phyloP scores from a whole-genome alignment of 2,797 vertebrate species.

The Syndactyla subalaris region DNA sequence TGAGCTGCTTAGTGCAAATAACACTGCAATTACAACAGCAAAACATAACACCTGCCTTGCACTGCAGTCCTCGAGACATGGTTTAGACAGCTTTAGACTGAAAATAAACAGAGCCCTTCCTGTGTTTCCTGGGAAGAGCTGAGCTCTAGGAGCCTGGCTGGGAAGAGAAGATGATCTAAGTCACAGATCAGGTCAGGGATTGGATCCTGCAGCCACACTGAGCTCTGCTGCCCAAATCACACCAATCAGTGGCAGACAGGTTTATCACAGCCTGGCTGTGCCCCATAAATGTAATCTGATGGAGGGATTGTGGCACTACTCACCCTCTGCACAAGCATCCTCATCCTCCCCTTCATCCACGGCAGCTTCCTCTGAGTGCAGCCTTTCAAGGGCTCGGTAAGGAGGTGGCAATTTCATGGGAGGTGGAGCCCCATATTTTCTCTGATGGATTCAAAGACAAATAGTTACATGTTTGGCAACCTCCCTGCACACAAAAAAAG shows the following conservation, averaged over 20 bases:
- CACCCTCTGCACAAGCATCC: slow-evolving; percentile 60
- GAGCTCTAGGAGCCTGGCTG: neutral
- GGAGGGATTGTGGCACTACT: slow-evolving; percentile 28
- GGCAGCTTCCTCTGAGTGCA: neutral
- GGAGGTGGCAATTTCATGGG: slow-evolving; percentile 82
- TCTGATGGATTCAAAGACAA: slow-evolving; percentile 63
- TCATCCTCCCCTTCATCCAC: slow-evolving; percentile 58
- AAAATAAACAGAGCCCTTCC: neutral
- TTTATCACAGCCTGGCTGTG: neutral
- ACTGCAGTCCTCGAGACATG: neutral
- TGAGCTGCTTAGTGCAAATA: neutral
- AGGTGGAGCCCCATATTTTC: slow-evolving; percentile 71
- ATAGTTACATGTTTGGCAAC: neutral
- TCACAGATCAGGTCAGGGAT: neutral
- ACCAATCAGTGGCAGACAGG: accelerated
- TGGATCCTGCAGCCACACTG: neutral
- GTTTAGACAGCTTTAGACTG: neutral
- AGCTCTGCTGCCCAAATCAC: neutral
- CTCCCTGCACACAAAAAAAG: neutral
- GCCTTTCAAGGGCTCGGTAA: slow-evolving; percentile 63
- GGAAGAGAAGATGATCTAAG: neutral
- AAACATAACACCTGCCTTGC: neutral
- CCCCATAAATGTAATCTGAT: neutral
- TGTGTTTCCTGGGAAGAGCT: neutral
- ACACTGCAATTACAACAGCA: neutral